Conservation (phyloP, 2,797 vertebrate species). For the Ctenopoma multispine region DNA sequence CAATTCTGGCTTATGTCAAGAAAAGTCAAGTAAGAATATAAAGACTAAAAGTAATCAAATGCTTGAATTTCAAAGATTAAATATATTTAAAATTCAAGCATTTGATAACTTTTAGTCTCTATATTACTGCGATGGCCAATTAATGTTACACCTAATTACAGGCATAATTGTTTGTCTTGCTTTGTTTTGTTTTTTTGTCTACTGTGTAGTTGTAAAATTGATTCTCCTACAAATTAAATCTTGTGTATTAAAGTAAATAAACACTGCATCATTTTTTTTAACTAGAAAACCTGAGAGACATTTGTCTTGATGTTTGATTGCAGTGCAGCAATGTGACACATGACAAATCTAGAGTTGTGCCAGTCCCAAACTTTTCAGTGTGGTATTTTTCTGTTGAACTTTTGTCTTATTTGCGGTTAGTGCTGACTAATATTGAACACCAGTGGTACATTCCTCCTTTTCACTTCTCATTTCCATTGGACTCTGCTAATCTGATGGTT, state of each 20-base stretch:
- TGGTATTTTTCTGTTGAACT: neutral
- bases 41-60: too few relatives aligned
- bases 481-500: constrained; percentile 18
- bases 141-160: too few relatives aligned
- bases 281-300: neutral
- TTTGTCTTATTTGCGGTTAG: constrained; percentile 25
- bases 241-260: neutral
- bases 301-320: neutral
- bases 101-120: too few relatives aligned
- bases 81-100: too few relatives aligned
- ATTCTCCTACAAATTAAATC: neutral
- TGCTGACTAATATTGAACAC: constrained; percentile 9
- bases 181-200: too few relatives aligned
- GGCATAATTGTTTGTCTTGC: too few relatives aligned
- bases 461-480: constrained; percentile 59
- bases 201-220: neutral
- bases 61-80: too few relatives aligned
- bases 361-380: neutral
- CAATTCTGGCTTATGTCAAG: too few relatives aligned
- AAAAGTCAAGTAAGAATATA: too few relatives aligned
- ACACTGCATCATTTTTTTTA: neutral
- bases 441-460: constrained; percentile 23
- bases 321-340: neutral
- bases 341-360: neutral
- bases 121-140: too few relatives aligned